These are phyloP conservation scores for Drosophila parvula DNA, from an alignment of 1,140 invertebrate genomes.

Conservation along the genomic window DNA sequence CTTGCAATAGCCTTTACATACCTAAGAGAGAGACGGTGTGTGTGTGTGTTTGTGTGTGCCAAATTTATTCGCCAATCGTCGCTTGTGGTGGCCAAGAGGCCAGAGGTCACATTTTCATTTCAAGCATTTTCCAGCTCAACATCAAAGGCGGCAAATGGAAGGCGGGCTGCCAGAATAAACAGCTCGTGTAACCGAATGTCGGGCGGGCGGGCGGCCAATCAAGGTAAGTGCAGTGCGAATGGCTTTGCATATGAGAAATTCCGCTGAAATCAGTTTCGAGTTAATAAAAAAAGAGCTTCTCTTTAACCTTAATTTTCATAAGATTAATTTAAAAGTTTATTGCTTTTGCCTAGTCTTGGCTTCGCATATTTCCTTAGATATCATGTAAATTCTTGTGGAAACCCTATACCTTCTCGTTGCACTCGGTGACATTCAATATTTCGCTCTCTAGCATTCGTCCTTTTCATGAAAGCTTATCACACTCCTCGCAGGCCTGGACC, in stretches of 20 bases:
- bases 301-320: background rate
- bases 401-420: too few relatives aligned
- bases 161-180: slow-evolving; percentile 17
- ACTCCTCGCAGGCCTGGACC: slow-evolving; percentile 18
- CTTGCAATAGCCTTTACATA: slow-evolving; percentile 80
- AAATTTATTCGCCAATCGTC: slow-evolving; percentile 72
- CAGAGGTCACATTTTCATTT: slow-evolving; percentile 68
- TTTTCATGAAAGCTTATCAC: slow-evolving; percentile 16
- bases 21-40: slow-evolving; percentile 11
- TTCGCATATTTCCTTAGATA: background rate
- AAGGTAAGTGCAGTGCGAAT: slow-evolving; percentile 28
- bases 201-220: slow-evolving; percentile 14
- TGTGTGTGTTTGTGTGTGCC: slow-evolving; percentile 29
- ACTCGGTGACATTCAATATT: background rate
- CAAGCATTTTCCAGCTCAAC: slow-evolving; percentile 40
- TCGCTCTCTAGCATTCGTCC: background rate
- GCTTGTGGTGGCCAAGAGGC: slow-evolving; percentile 36
- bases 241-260: slow-evolving; percentile 3
- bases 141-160: slow-evolving; percentile 42
- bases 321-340: too few relatives aligned
- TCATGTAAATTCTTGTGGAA: background rate
- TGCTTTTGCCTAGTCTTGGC: too few relatives aligned
- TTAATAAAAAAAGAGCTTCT: slow-evolving; percentile 7
- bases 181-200: slow-evolving; percentile 9
- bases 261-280: background rate